These are phyloP conservation scores for Peromyscus maniculatus DNA, from an alignment of 2,113 vertebrate genomes.

Conservation along the genomic window DNA sequence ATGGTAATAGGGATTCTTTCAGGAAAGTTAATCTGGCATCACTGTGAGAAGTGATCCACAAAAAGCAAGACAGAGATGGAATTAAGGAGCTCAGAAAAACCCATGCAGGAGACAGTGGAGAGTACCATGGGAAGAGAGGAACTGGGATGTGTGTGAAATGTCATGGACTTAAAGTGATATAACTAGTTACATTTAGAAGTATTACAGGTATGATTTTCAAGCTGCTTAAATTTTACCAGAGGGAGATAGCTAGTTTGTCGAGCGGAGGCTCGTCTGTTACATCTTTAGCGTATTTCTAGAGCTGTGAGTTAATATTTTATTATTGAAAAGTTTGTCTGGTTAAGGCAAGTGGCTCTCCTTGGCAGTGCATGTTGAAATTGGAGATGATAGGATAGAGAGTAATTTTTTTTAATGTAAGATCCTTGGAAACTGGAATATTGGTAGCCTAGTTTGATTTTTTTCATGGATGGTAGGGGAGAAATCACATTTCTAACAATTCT, in stretches of 20 bases:
- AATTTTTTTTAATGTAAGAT: not conserved
- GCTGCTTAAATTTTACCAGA: constrained; percentile 24
- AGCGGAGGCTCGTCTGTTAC: not conserved
- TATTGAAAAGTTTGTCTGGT: not conserved
- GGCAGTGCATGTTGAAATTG: constrained; percentile 44
- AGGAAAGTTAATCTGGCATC: constrained; percentile 32
- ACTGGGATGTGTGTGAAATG: not conserved
- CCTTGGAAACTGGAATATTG: constrained; percentile 34
- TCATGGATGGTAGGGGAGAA: not conserved
- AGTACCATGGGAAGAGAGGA: constrained; percentile 26
- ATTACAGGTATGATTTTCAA: not conserved
- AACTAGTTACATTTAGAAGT: constrained; percentile 38
- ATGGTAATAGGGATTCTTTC: not conserved
- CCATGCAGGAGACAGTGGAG: not conserved
- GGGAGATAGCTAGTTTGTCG: not conserved
- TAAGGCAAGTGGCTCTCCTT: constrained; percentile 39
- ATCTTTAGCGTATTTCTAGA: constrained; percentile 35
- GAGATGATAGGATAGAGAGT: not conserved
- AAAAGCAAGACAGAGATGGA: not conserved
- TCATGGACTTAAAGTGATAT: not conserved
- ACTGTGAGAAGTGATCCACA: constrained; percentile 13
- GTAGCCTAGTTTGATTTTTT: constrained; percentile 63
- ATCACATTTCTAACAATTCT: constrained; percentile 19
- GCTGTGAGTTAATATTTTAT: not conserved
- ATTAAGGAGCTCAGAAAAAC: constrained; percentile 30